Conservation (phyloP, 2,113 vertebrate species). For the Equus quagga region DNA sequence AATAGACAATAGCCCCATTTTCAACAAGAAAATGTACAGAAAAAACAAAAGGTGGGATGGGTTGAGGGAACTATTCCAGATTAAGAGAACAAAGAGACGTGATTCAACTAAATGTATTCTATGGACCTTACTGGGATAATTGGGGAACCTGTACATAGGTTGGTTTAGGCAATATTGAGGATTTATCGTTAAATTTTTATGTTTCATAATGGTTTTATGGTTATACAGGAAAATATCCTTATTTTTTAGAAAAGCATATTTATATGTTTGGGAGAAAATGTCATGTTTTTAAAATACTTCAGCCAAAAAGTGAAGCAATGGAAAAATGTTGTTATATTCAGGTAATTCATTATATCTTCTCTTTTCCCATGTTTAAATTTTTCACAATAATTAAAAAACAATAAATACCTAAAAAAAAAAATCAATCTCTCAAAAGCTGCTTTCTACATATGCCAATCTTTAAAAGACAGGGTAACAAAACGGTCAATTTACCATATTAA, state of each 20-base stretch:
- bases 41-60: background rate
- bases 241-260: background rate
- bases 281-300: conserved; percentile 34
- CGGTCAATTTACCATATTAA: background rate
- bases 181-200: background rate
- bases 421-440: conserved; percentile 16
- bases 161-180: background rate
- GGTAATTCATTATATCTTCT: conserved; percentile 21
- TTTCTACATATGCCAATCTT: conserved; percentile 39
- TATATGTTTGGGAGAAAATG: background rate
- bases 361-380: conserved; percentile 23
- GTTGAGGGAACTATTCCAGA: background rate
- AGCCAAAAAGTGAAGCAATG: background rate
- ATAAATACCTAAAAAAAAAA: background rate
- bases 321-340: conserved; percentile 28
- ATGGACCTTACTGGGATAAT: background rate
- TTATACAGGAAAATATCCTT: background rate
- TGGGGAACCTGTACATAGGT: background rate
- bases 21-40: background rate
- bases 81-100: background rate
- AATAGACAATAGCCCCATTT: background rate
- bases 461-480: conserved; percentile 23
- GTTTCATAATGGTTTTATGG: background rate
- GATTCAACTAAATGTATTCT: background rate
- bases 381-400: conserved; percentile 14